Evolutionary conservation across 2,113 vertebrate species (phyloP).

Genomic region (Chinchilla lanigera): DNA sequence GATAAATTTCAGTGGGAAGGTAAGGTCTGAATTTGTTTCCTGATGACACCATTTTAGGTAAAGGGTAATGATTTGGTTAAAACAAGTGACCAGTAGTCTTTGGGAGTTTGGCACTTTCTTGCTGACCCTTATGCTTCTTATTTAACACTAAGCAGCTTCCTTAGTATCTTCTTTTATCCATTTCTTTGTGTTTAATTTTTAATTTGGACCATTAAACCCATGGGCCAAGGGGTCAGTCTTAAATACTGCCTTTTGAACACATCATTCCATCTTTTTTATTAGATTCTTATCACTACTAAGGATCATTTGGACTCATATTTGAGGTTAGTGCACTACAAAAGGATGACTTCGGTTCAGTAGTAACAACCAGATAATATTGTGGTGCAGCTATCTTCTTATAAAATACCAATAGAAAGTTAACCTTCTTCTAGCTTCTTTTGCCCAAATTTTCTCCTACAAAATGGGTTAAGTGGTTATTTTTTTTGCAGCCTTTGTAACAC

Average conservation of each 20-base stretch:
- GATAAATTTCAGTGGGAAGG: constrained; percentile 26
- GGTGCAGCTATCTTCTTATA: neutral
- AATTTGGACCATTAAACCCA: neutral
- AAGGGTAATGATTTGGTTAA: neutral
- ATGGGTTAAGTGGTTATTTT: neutral
- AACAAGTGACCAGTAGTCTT: neutral
- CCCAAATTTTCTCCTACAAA: neutral
- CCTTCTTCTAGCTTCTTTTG: neutral
- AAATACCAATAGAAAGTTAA: neutral
- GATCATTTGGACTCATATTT: neutral
- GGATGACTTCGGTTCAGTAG: neutral
- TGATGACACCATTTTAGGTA: neutral
- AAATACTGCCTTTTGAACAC: neutral
- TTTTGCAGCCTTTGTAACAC: neutral
- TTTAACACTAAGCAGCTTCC: neutral
- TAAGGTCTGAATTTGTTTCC: neutral
- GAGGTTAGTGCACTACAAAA: neutral
- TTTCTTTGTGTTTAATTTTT: constrained; percentile 51
- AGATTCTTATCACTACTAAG: neutral
- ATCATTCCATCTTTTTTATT: neutral
- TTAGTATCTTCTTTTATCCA: neutral
- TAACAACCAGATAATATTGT: neutral
- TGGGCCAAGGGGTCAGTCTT: neutral
- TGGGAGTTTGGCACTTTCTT: neutral
- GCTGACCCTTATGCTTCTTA: neutral